Conservation (phyloP, 2,888 invertebrate species). For the Trachelus tabidus region DNA sequence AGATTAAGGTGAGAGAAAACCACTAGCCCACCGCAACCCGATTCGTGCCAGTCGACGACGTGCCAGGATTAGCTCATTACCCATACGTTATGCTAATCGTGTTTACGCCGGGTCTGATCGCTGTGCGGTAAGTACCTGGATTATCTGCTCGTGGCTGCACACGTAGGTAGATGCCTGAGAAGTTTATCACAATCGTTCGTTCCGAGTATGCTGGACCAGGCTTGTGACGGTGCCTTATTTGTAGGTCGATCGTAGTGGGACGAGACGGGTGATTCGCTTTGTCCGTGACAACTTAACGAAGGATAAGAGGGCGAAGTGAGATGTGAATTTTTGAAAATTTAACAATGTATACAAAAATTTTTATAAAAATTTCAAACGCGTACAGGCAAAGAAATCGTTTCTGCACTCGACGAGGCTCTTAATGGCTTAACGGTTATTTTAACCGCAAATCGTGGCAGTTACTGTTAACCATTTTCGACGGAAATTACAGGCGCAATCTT, state of each 20-base stretch:
- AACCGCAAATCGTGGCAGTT: background rate
- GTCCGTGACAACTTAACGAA: background rate
- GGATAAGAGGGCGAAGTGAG: background rate
- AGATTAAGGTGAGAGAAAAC: slow-evolving; percentile 10
- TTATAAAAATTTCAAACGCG: background rate
- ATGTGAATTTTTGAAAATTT: background rate
- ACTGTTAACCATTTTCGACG: background rate
- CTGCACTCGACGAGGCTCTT: background rate
- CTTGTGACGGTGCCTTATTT: background rate
- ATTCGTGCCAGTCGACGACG: slow-evolving; percentile 48
- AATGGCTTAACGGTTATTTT: background rate
- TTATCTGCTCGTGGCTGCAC: slow-evolving; percentile 16
- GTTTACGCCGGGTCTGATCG: slow-evolving; percentile 49
- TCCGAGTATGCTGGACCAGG: background rate
- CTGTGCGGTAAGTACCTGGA: slow-evolving; percentile 27
- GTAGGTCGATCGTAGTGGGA: background rate
- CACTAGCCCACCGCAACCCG: slow-evolving; percentile 6
- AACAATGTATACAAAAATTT: no score
- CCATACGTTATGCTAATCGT: slow-evolving; percentile 53
- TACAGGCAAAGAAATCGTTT: background rate
- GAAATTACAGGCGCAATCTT: background rate
- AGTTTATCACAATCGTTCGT: background rate
- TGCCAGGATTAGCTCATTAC: slow-evolving; percentile 52
- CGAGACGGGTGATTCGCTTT: background rate
- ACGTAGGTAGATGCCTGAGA: background rate